Conservation (phyloP, 2,888 invertebrate genomes). For the Eupithecia centaureata region DNA sequence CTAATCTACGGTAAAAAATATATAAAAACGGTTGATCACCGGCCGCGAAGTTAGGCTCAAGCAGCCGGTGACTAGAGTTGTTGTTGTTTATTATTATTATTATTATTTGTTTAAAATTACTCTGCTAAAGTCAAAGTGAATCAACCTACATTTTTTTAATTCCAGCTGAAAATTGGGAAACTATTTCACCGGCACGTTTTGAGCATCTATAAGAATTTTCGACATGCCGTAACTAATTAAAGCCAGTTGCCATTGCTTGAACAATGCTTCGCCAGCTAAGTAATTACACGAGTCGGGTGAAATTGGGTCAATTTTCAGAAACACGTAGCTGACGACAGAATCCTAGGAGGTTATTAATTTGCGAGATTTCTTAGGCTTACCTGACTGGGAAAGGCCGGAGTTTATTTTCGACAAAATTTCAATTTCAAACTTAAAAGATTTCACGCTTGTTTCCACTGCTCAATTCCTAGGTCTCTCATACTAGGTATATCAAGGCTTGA, state of each 20-base stretch:
- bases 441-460: neutral
- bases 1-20: too few relatives aligned
- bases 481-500: too few relatives aligned
- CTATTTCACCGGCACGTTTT: slow-evolving; percentile 14
- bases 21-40: too few relatives aligned
- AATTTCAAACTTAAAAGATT: neutral
- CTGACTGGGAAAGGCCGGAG: neutral
- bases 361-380: slow-evolving; percentile 24
- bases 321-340: slow-evolving; percentile 31
- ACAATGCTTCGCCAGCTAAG: slow-evolving; percentile 36
- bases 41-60: too few relatives aligned
- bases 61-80: too few relatives aligned
- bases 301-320: slow-evolving; percentile 44
- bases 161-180: slow-evolving; percentile 7
- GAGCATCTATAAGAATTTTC: slow-evolving; percentile 23
- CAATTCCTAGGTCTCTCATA: too few relatives aligned
- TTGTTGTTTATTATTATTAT: too few relatives aligned
- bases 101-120: too few relatives aligned
- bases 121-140: neutral
- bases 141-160: neutral
- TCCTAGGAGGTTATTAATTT: slow-evolving; percentile 47
- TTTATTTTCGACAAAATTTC: neutral
- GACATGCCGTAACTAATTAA: slow-evolving; percentile 35
- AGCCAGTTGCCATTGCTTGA: slow-evolving; percentile 28
- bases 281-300: slow-evolving; percentile 33